Evolutionary conservation across 2,797 vertebrate species (phyloP), one percentile per base, ranked within the genome.

Genomic region (Pteropus rufus): DNA sequence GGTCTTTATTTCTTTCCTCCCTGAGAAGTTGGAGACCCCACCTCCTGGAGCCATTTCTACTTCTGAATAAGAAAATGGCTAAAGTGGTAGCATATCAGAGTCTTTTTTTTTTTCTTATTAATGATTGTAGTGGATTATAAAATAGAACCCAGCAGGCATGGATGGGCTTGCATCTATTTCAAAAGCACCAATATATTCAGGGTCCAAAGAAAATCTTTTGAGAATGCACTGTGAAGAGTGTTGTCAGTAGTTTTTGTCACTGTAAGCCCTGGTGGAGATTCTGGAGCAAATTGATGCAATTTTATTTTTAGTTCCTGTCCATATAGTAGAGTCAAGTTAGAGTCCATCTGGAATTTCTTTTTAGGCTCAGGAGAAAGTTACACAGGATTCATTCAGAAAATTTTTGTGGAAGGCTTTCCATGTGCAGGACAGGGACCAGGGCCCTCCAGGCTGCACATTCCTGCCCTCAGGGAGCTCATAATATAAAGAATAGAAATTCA

Each of bases 141-240:
- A 96, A 94, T 69, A 75, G 92, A 94, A 76, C 91, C 39, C 94
- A 97, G 97, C 96, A 97, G 96, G 95, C 54, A 44, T 31, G 31
- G 92, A 83, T 89, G 44, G 87, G 81, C 90, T 95, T 97, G 93
- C 62, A 84, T 94, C 65, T 52, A 80, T 94, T 97, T 97, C 93
- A 97, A 98, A 97, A 97, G 92, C 49, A 79, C 76, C 52, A 83
- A 73, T 70, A 92, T 77, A 83, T 88, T 93, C 93, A 64, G 95
- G 97, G 75, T 87, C 89, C 93, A 97, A 87, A 96, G 96, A 87
- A 89, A 80, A 49, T 79, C 97, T 97, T 98, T 94, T 77, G 75
- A 93, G 70, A 96, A 91, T 93, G 24, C 69, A 72, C 39, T 41
- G 44, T 76, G 91, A 88, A 75, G 58, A 84, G 44, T 93, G 85